phyloP scores from a whole-genome alignment of 1,140 invertebrate species.

The Plodia interpunctella region DNA sequence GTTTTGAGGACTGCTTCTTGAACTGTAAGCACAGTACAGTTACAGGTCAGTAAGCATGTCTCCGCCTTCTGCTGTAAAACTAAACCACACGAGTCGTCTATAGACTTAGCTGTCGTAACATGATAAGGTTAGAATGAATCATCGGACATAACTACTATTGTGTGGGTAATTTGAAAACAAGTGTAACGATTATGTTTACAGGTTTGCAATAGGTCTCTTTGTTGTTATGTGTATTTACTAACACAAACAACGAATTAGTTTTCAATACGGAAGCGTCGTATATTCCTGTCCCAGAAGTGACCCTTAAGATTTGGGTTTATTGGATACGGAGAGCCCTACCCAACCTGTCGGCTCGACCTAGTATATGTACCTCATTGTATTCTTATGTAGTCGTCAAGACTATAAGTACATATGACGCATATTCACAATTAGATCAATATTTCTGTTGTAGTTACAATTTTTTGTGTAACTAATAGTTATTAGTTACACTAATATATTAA shows the following conservation, averaged over 20 bases:
- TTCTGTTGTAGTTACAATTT: too few relatives aligned
- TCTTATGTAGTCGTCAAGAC: background rate
- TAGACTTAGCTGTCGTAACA: too few relatives aligned
- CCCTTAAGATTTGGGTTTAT: conserved; percentile 12
- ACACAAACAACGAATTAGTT: background rate
- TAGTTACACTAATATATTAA: too few relatives aligned
- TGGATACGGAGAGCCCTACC: background rate
- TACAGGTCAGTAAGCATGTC: conserved; percentile 42
- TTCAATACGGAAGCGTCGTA: background rate
- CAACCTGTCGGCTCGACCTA: background rate
- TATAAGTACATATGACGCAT: background rate
- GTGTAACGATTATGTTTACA: too few relatives aligned
- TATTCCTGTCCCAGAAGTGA: background rate
- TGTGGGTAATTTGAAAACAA: too few relatives aligned
- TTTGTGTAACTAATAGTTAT: too few relatives aligned
- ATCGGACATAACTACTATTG: too few relatives aligned
- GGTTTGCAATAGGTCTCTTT: background rate
- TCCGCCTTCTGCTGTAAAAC: conserved; percentile 12
- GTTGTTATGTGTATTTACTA: background rate
- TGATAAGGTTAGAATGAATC: too few relatives aligned
- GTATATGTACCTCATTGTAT: background rate
- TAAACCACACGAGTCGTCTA: too few relatives aligned
- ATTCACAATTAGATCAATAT: too few relatives aligned
- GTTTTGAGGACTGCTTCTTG: conserved; percentile 23
- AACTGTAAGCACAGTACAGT: conserved; percentile 39